Evolutionary conservation across 2,797 vertebrate species (phyloP).

Genomic region (Sebastes taczanowskii): DNA sequence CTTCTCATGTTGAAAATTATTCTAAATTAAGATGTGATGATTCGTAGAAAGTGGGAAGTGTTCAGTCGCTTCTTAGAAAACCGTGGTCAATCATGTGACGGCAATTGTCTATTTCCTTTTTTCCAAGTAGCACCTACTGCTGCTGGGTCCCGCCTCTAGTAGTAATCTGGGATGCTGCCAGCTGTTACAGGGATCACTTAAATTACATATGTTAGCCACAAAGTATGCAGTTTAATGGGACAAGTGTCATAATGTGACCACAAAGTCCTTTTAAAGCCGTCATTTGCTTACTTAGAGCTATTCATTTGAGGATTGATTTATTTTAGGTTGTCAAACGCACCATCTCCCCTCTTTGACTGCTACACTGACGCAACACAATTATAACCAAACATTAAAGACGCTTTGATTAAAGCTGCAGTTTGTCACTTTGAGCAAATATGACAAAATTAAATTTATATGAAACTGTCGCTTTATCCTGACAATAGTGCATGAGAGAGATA

Average conservation of each 20-base stretch:
- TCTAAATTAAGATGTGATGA: conserved; percentile 25
- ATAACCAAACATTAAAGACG: not conserved
- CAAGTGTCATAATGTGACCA: conserved; percentile 8
- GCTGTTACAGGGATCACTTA: not conserved
- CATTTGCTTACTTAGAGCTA: not conserved
- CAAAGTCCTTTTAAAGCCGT: not conserved
- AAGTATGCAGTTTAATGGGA: conserved; percentile 3
- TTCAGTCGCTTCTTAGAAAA: conserved; percentile 45
- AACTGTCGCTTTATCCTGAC: too few relatives aligned
- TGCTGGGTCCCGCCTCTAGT: not conserved
- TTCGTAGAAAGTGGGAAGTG: conserved; percentile 30
- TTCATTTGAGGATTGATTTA: conserved; percentile 1
- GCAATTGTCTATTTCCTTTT: conserved; percentile 29
- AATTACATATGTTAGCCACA: conserved; percentile 14
- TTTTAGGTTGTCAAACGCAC: conserved; percentile 12
- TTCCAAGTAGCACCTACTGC: conserved; percentile 7
- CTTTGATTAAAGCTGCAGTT: not conserved
- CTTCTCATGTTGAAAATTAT: conserved; percentile 5
- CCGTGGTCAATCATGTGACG: conserved; percentile 13
- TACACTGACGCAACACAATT: not conserved
- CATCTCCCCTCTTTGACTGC: not conserved
- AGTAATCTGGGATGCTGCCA: not conserved
- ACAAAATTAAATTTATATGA: too few relatives aligned
- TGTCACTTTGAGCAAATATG: too few relatives aligned
- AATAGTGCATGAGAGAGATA: too few relatives aligned